These are phyloP conservation scores for Gonatopus flavifemur DNA, from an alignment of 1,140 invertebrate genomes.

Conservation along the genomic window DNA sequence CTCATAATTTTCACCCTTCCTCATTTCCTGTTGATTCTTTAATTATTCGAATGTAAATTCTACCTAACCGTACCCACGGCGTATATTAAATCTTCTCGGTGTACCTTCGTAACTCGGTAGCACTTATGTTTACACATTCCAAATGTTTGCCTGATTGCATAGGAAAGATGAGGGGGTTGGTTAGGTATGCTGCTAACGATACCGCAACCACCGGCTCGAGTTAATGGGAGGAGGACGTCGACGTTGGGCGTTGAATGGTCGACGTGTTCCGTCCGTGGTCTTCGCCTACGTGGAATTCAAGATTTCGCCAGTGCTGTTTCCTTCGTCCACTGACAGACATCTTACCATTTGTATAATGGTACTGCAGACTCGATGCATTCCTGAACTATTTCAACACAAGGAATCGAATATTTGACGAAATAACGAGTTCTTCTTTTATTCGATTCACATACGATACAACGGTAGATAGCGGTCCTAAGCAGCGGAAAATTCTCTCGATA, in stretches of 20 bases:
- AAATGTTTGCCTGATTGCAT: constrained; percentile 26
- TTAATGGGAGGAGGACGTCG: constrained; percentile 35
- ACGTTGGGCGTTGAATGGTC: constrained; percentile 12
- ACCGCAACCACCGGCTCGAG: constrained; percentile 35
- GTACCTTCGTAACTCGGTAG: constrained; percentile 17
- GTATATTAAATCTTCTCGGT: constrained; percentile 6
- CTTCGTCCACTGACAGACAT: neutral
- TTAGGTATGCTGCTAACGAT: constrained; percentile 51
- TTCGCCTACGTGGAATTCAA: constrained; percentile 45
- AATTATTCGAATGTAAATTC: constrained; percentile 13
- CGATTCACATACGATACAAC: neutral
- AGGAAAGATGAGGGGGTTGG: too few relatives aligned
- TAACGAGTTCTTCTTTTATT: constrained; percentile 15
- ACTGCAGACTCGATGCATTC: constrained; percentile 13
- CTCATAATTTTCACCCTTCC: constrained; percentile 12
- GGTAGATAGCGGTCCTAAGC: neutral
- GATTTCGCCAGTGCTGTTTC: constrained; percentile 28
- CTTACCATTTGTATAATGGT: neutral
- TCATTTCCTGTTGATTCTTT: too few relatives aligned
- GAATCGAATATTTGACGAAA: constrained; percentile 12
- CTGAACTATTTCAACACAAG: neutral
- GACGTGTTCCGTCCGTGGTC: constrained; percentile 22
- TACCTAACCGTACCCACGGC: constrained; percentile 8
- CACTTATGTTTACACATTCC: constrained; percentile 38
- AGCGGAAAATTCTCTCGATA: constrained; percentile 19